Conservation (phyloP, 2,888 invertebrate genomes). For the Acrobasis consociella region DNA sequence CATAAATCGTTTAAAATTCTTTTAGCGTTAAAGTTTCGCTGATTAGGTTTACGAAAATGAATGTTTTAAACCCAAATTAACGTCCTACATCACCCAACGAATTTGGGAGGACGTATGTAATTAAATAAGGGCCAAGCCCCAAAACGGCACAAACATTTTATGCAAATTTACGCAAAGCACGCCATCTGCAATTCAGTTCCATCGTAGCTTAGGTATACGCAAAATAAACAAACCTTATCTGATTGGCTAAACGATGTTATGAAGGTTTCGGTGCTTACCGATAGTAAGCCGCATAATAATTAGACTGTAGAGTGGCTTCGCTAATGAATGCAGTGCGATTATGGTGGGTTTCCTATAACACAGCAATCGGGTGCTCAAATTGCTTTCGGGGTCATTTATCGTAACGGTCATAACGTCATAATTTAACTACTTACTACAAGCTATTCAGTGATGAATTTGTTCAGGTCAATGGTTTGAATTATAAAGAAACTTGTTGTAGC, state of each 20-base stretch:
- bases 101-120: conserved; percentile 53
- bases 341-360: background rate
- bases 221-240: conserved; percentile 43
- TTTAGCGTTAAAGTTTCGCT: background rate
- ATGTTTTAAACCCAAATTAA: conserved; percentile 45
- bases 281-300: conserved; percentile 33
- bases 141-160: conserved; percentile 46
- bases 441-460: no score
- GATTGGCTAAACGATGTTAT: conserved; percentile 36
- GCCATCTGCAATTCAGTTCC: conserved; percentile 47
- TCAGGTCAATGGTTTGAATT: no score
- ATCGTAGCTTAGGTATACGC: conserved; percentile 37
- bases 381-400: background rate
- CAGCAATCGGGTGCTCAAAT: background rate
- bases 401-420: no score
- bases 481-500: no score
- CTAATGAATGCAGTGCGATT: conserved; percentile 11
- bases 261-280: conserved; percentile 30
- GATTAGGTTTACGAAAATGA: conserved; percentile 27
- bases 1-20: no score
- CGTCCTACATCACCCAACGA: conserved; percentile 39
- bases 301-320: conserved; percentile 24
- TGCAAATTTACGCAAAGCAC: conserved; percentile 50
- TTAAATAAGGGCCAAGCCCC: conserved; percentile 48
- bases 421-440: no score